Conservation (phyloP, 1,140 invertebrate species). For the Sinella curviseta region DNA sequence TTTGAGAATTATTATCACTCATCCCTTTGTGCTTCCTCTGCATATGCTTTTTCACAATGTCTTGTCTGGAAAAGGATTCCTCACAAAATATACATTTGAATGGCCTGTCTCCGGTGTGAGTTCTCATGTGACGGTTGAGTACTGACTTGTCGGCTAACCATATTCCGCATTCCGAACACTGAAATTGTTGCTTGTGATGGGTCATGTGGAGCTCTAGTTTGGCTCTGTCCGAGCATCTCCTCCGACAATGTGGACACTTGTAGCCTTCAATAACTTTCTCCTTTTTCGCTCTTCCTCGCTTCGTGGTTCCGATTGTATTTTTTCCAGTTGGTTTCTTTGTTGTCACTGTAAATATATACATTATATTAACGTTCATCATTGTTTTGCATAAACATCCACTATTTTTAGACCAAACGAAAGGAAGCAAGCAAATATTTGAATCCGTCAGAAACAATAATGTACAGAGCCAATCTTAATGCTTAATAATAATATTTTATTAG, state of each 20-base stretch:
- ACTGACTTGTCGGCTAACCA: not conserved
- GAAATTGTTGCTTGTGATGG: constrained; percentile 7
- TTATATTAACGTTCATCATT: not conserved
- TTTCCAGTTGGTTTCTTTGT: not conserved
- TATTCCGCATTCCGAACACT: not conserved
- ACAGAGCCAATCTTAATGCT: too few relatives aligned
- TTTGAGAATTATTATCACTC: too few relatives aligned
- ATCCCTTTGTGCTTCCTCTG: not conserved
- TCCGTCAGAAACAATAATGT: too few relatives aligned
- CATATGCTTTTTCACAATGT: not conserved
- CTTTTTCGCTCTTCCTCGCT: not conserved
- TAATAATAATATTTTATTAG: too few relatives aligned
- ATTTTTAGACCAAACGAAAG: too few relatives aligned
- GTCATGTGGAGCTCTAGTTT: not conserved
- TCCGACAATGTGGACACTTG: not conserved
- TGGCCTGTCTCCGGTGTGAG: not conserved
- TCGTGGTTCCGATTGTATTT: not conserved
- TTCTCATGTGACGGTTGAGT: not conserved
- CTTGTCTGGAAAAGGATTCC: not conserved
- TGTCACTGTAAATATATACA: not conserved
- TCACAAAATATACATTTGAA: not conserved
- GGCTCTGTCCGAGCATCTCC: not conserved
- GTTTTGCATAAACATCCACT: not conserved
- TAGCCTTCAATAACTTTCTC: not conserved
- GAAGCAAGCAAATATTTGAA: too few relatives aligned